Conservation (phyloP, 1,140 invertebrate genomes). For the Aphelinus atriplicis region DNA sequence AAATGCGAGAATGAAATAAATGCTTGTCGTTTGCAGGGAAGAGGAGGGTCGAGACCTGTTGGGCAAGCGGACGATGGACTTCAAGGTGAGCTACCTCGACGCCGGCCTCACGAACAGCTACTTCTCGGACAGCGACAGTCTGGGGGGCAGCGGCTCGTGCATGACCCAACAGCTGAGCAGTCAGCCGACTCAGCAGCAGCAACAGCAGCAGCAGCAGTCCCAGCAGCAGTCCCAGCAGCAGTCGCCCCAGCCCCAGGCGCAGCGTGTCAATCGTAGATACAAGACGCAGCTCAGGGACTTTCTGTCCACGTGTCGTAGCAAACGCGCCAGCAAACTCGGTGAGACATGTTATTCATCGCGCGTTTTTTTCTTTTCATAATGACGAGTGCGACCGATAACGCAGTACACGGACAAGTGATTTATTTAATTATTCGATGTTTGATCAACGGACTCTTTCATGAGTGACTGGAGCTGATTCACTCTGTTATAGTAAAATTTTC, state of each 20-base stretch:
- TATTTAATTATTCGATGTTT: too few species aligned
- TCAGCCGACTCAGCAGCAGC: constrained; percentile 1
- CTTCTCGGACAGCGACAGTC: constrained; percentile 85
- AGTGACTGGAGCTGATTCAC: too few species aligned
- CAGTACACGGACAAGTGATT: too few species aligned
- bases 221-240: constrained; percentile 60
- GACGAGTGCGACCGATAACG: too few species aligned
- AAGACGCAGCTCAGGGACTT: constrained; percentile 94
- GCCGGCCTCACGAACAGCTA: constrained; percentile 90
- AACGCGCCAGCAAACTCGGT: constrained; percentile 72
- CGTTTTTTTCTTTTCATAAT: too few species aligned
- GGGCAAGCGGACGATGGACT: constrained; percentile 97
- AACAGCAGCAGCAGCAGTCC: constrained; percentile 39
- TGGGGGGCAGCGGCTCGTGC: constrained; percentile 63
- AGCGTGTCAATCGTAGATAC: constrained; percentile 85
- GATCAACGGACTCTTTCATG: too few species aligned
- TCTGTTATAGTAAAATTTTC: too few species aligned
- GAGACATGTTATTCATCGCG: too few species aligned
- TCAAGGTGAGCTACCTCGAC: constrained; percentile 97
- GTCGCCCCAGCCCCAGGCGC: constrained; percentile 69
- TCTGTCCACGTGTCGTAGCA: constrained; percentile 89
- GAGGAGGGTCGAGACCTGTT: constrained; percentile 96
- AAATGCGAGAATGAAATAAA: too few species aligned
- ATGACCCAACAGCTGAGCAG: background rate
- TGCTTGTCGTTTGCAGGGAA: constrained; percentile 74